Evolutionary conservation across 2,888 invertebrate species (phyloP).

Genomic region (Bursaphelenchus okinawaensis): DNA sequence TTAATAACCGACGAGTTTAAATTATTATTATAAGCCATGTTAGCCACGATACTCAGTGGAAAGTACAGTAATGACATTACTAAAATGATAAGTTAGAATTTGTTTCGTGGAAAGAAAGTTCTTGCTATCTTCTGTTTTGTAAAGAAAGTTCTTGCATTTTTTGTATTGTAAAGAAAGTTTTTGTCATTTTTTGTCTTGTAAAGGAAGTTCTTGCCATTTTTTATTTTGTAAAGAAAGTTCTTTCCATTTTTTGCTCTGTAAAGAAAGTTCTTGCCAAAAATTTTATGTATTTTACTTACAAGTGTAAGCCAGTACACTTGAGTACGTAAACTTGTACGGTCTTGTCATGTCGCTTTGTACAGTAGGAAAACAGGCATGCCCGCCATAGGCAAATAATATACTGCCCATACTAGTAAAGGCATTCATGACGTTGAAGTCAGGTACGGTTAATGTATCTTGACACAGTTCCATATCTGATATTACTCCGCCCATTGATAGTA

Average conservation of each 20-base stretch:
- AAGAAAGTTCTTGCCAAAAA: too few relatives aligned
- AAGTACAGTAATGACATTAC: slow-evolving; percentile 40
- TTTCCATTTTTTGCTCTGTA: too few relatives aligned
- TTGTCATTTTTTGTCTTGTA: too few relatives aligned
- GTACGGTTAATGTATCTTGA: not conserved
- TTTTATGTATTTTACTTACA: slow-evolving; percentile 22
- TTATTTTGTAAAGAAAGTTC: too few relatives aligned
- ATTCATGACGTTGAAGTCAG: not conserved
- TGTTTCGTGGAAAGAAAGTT: not conserved
- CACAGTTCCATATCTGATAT: not conserved
- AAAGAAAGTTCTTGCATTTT: too few relatives aligned
- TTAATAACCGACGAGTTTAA: slow-evolving; percentile 44
- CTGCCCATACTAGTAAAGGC: slow-evolving; percentile 45
- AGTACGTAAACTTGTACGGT: slow-evolving; percentile 69
- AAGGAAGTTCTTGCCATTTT: too few relatives aligned
- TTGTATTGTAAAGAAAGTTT: too few relatives aligned
- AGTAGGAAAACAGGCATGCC: slow-evolving; percentile 66
- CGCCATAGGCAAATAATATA: slow-evolving; percentile 51
- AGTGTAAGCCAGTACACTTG: slow-evolving; percentile 62
- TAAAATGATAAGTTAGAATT: slow-evolving; percentile 14
- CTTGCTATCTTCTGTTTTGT: too few relatives aligned
- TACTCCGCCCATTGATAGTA: not conserved
- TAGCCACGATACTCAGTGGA: slow-evolving; percentile 38
- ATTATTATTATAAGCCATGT: slow-evolving; percentile 40
- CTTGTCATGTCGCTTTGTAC: slow-evolving; percentile 85